Evolutionary conservation across 1,140 invertebrate genomes (phyloP), one percentile per base, ranked within the genome.

Genomic region (Plodia interpunctella): DNA sequence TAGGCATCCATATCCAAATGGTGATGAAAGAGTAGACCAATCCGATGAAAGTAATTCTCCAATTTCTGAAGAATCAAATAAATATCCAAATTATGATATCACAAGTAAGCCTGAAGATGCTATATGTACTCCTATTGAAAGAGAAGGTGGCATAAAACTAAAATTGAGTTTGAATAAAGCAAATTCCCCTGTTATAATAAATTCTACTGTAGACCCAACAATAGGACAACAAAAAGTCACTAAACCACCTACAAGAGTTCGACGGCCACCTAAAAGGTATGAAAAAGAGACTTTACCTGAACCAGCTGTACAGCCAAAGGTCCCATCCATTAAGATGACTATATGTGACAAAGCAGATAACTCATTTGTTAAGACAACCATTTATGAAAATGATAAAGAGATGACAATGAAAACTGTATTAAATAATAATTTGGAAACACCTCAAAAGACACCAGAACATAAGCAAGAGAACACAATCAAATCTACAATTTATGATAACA

Each of bases 331-430:
- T 57, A 87, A 87, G 73, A 87, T 89, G 78, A 89, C 87, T 32
- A 89, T 89, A 56, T 89, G 87, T 80, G 87, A 89, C 62, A 83
- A 83, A 77, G 83, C 87, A 57, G 84, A 89, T 49, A 89, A 79
- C 58, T 76, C 84, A 64, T 89, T 89, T 85, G 83, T 89, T 2
- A 89, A 89, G 65, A 80, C 82, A 19, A 89, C 84, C n/a, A 82
- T 87, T 62, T 78, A 76, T 73, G 87, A 87, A 70, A 82, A 83
- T 66, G 72, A 85, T 49, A 78, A 83, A 59, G 83, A 88, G 58
- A 81, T 70, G 19, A 80, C 76, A 60, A 56, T 78, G 18, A 83
- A 82, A 76, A 79, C 77, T 49, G 67, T 82, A 25, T 60, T 88
- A 8, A 87, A 88, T 74, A 88, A 88, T 66, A 87, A 85, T 71